These are phyloP conservation scores for Podiceps cristatus DNA, from an alignment of 2,113 vertebrate genomes.

Conservation along the genomic window DNA sequence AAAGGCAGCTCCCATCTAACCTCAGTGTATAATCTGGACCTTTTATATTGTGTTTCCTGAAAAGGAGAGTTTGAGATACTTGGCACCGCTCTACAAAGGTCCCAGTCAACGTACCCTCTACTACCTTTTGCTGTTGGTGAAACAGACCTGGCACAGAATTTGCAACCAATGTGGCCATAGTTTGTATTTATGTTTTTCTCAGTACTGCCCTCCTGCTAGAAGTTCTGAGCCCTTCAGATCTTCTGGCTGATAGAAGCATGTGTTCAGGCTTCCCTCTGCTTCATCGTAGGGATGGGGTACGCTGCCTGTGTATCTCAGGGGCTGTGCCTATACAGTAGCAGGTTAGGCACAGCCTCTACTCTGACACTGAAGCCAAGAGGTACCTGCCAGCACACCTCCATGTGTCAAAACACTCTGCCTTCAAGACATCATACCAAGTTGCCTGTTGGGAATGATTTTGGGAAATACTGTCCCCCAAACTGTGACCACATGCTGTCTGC, in stretches of 20 bases:
- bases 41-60: background rate
- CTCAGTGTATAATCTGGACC: background rate
- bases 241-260: background rate
- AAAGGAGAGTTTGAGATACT: background rate
- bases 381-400: background rate
- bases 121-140: background rate
- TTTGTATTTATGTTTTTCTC: background rate
- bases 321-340: background rate
- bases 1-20: background rate
- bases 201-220: background rate
- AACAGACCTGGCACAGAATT: background rate
- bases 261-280: background rate
- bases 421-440: no score
- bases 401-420: background rate
- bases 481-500: background rate
- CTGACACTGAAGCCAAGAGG: background rate
- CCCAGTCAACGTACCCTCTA: background rate
- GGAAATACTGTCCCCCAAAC: background rate
- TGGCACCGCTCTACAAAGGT: background rate
- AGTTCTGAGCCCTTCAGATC: background rate
- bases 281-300: fast-evolving
- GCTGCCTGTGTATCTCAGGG: no score
- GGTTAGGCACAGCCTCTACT: background rate
- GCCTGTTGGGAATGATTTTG: background rate
- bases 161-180: no score